These are phyloP conservation scores for Pseudomyrmex dendroicus DNA, from an alignment of 1,140 invertebrate genomes.

Conservation along the genomic window DNA sequence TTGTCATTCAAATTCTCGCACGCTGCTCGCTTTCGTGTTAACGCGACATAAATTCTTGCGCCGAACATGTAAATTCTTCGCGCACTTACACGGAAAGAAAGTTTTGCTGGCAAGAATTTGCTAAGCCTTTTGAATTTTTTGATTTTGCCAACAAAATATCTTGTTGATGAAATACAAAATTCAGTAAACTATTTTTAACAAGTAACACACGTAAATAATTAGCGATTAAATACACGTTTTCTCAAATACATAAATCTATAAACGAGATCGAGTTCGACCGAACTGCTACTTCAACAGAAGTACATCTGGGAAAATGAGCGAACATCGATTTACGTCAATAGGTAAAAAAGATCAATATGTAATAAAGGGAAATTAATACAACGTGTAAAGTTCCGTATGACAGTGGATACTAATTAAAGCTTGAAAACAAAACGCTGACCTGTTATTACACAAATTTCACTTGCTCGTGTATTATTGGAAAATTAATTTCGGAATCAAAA, in stretches of 20 bases:
- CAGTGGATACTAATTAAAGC: constrained; percentile 41
- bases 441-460: constrained; percentile 27
- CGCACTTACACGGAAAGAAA: constrained; percentile 53
- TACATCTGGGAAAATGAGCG: too few species aligned
- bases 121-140: too few species aligned
- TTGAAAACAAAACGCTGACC: neutral
- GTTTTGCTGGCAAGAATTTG: neutral
- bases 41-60: constrained; percentile 49
- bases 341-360: constrained; percentile 6
- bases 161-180: too few species aligned
- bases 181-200: too few species aligned
- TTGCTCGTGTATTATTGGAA: neutral
- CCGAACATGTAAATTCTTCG: constrained; percentile 55
- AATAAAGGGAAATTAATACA: constrained; percentile 24
- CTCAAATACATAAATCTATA: too few species aligned
- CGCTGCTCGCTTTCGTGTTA: constrained; percentile 21
- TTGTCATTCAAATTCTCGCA: constrained; percentile 53
- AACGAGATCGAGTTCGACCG: too few species aligned
- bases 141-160: too few species aligned
- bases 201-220: too few species aligned
- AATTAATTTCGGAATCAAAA: constrained; percentile 7
- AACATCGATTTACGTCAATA: constrained; percentile 3
- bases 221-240: too few species aligned
- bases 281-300: too few species aligned
- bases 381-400: constrained; percentile 39